A percentile compares a stretch with the other conserved stretches of the same genome.
These are phyloP conservation scores for Malurus splendens DNA, from an alignment of 2,797 vertebrate genomes.

Conservation along the genomic window DNA sequence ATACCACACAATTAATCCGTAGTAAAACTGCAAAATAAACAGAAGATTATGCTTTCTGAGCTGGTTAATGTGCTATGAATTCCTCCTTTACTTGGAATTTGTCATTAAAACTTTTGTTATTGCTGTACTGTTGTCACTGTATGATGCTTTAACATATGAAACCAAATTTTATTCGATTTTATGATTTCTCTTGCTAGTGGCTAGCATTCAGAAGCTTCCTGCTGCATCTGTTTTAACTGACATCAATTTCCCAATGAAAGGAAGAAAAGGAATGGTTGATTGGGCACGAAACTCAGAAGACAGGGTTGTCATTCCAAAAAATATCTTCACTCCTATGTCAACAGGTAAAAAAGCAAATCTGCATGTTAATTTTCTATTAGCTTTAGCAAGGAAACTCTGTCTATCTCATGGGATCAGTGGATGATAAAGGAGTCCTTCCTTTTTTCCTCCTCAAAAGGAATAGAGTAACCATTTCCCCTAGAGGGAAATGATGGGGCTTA, in stretches of 20 bases:
- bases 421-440: not conserved
- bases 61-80: not conserved
- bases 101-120: not conserved
- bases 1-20: not conserved
- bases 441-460: not conserved
- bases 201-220: conserved; percentile 97
- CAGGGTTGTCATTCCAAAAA: conserved; percentile 96
- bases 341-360: conserved; percentile 78
- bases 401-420: not conserved
- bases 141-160: not conserved
- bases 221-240: conserved; percentile 95
- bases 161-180: not conserved
- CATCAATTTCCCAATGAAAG: conserved; percentile 99
- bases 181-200: conserved; percentile 76
- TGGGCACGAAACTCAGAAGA: conserved; percentile 99
- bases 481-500: not conserved
- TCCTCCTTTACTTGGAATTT: not conserved
- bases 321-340: conserved; percentile 91
- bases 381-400: not conserved
- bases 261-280: conserved; percentile 98
- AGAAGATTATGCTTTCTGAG: not conserved
- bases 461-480: not conserved
- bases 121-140: not conserved
- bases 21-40: not conserved
- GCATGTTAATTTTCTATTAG: not conserved